Evolutionary conservation across 2,888 invertebrate genomes (phyloP), one percentile per base, ranked within the genome.

Genomic region (Scaeva pyrastri): DNA sequence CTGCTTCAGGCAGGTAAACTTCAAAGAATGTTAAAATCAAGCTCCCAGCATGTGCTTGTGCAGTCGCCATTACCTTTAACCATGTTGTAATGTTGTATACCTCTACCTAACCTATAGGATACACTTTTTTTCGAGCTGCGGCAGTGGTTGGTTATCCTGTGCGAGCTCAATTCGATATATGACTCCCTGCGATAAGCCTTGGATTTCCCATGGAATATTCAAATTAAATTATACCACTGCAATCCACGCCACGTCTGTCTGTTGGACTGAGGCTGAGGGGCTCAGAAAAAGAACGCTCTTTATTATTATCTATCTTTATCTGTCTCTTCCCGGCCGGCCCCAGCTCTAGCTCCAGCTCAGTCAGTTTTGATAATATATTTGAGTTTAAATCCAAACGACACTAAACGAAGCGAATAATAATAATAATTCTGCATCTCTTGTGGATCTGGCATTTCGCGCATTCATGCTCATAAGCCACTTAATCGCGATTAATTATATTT

Each of bases 401-500:
- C 19, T 41, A 62, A 77, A 70, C 66, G 77, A 39, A 72, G 60
- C 77, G 73, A 73, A 73, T 72, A 77, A 77, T 64, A 77, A 77
- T 56, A 77, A 77, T 77, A 73, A 60, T 73, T 73, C 26, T 70
- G 78, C 74, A 74, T 78, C 62, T 64, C 70, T 23, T 58, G 43
- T 45, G 58, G 68, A 56, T 31, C 41, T 45, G 68, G 45, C 16
- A 39, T 78, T 78, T 73, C 68, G 78, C 60, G 78, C 70, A 77
- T 72, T 77, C 72, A 75, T 39, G 76, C 41, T 83, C 77, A 82
- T 82, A 82, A 82, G 76, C 71, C 72, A 64, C 82, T 77, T 62
- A 58, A 58, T 73, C 62, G 70, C 83, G 55, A 83, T 83, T 74
- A 78, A 78, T 83, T 78, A 70, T 74, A 70, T 83, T 64, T 83